These are phyloP conservation scores for Macaca nemestrina DNA, from an alignment of 2,113 vertebrate genomes.

Conservation along the genomic window DNA sequence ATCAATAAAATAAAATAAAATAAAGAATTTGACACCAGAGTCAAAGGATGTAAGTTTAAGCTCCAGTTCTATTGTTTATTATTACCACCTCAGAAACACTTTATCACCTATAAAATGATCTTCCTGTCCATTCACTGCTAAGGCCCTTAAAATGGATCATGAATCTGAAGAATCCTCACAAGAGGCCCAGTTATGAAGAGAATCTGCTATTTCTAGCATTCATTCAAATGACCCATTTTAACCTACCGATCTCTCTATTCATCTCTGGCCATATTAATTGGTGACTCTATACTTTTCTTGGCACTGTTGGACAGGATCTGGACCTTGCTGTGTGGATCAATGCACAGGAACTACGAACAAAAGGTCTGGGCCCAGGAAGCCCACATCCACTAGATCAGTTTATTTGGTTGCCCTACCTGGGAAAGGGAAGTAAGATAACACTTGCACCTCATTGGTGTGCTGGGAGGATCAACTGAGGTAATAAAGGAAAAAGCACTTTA, in stretches of 20 bases:
- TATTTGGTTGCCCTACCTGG: background rate
- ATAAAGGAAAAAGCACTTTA: background rate
- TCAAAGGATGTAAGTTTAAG: background rate
- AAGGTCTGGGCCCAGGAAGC: background rate
- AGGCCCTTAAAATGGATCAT: background rate
- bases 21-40: background rate
- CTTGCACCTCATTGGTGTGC: background rate
- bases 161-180: background rate
- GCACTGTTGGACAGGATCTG: background rate
- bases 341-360: background rate
- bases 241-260: background rate
- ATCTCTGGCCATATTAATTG: background rate
- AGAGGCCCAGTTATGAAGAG: background rate
- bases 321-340: background rate
- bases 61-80: background rate
- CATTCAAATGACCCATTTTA: background rate
- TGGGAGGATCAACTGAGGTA: background rate
- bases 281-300: background rate
- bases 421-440: background rate
- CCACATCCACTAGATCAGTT: background rate
- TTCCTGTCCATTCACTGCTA: slow-evolving; percentile 8
- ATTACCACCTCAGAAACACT: background rate
- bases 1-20: background rate
- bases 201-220: background rate
- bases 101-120: slow-evolving; percentile 24